Base-by-base conservation (phyloP, 2,113 vertebrate genomes). In the Corythoichthys haematopterus region DNA sequence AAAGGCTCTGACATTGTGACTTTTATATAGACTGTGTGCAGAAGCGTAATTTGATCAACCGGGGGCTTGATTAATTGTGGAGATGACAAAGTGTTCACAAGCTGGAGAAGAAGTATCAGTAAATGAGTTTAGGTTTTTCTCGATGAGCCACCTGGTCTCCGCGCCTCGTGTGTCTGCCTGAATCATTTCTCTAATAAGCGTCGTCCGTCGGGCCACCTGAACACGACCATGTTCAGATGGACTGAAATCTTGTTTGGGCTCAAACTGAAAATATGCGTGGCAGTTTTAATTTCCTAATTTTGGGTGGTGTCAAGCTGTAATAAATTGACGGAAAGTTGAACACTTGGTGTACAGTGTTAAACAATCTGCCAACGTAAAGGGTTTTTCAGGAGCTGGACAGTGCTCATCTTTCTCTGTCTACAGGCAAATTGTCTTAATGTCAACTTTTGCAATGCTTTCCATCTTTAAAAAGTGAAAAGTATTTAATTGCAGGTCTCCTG, bases 91-190 rank as follows among this genome's bases (percentile, higher is more conserved):
- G 12, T 57, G 28, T 33, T 36, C 33, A 12, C 55, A 57, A 12
- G 33, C 35, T 2, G 55, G 11, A 14, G 13, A 10, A 55, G 33
- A 57, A 55, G 33, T 57, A 35, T 57, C 13, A 37, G 14, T 36
- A 57, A 57, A 57, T 37, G 55, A 37, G 55, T 57, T 15, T 5
- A 36, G 33, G 4, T 7, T 57, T 57, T 57, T 57, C 6, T 11
- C 84, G 85, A 87, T 85, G 86, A 85, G 80, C 88, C 85, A 87
- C 77, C 85, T 89, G 86, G 65, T 87, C 78, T 74, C 75, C 13
- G 73, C 43, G 60, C 58, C 79, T 70, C 66, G 70, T 81, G 68
- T 70, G 75, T 84, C 78, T 75, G 76, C 61, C 77, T 78, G 70
- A 76, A 76, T 85, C 73, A 85, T 85, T 87, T 84, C 59, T 80